These are phyloP conservation scores for Scaptodrosophila latifasciaeformis DNA, from an alignment of 2,888 invertebrate species.

Conservation along the genomic window DNA sequence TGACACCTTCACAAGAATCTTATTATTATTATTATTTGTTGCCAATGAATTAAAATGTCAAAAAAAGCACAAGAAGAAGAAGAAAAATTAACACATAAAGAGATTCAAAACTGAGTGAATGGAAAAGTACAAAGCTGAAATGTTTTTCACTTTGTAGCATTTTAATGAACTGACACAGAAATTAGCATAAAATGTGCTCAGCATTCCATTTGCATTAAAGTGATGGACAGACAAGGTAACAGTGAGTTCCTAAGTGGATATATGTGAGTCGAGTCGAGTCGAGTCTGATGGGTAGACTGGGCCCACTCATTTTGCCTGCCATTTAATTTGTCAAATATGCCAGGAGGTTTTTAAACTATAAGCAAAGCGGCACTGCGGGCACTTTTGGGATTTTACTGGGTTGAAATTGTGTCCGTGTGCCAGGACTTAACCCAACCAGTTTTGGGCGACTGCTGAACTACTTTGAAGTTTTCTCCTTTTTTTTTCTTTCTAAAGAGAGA, in stretches of 20 bases:
- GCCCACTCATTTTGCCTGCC: constrained; percentile 4
- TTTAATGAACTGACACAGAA: constrained; percentile 67
- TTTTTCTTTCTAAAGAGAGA: no score
- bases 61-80: constrained; percentile 15
- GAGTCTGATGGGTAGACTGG: neutral
- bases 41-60: constrained; percentile 44
- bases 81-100: neutral
- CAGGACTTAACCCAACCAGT: neutral
- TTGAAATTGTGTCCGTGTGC: neutral
- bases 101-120: constrained; percentile 6
- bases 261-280: no score
- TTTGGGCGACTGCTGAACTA: constrained; percentile 2
- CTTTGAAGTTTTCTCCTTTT: constrained; percentile 11
- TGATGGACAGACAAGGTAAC: no score
- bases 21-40: neutral
- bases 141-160: constrained; percentile 47
- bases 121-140: constrained; percentile 21
- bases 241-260: no score
- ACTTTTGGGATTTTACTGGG: neutral
- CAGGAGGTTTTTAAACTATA: constrained; percentile 18
- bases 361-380: neutral
- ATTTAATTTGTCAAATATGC: constrained; percentile 64
- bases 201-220: neutral
- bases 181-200: constrained; percentile 59
- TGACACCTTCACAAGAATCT: no score